phyloP scores from a whole-genome alignment of 2,113 vertebrate genomes.

The Chinchilla lanigera region DNA sequence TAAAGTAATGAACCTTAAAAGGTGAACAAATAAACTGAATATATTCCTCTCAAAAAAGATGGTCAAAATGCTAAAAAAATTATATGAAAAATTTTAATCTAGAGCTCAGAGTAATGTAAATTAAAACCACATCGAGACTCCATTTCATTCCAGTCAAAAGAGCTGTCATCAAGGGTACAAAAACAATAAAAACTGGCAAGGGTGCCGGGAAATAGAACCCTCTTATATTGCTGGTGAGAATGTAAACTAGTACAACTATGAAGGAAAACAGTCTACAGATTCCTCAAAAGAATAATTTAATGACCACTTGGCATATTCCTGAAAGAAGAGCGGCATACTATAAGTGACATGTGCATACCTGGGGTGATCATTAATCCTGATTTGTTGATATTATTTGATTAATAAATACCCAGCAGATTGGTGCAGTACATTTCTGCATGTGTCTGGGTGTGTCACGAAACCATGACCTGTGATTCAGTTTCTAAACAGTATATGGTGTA shows the following conservation, averaged over 20 bases:
- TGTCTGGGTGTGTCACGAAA: not conserved
- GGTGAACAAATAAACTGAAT: not conserved
- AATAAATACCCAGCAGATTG: not conserved
- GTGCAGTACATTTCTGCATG: not conserved
- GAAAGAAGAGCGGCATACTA: not conserved
- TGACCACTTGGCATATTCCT: not conserved
- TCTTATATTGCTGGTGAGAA: not conserved
- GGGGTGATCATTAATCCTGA: not conserved
- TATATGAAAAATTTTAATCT: not conserved
- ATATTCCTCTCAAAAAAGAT: not conserved
- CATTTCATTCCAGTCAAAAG: not conserved
- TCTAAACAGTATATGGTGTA: not conserved
- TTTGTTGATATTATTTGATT: not conserved
- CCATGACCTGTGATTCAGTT: not conserved
- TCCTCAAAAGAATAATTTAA: not conserved
- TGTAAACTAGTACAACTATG: not conserved
- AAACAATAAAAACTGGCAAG: not conserved
- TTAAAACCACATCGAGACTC: not conserved
- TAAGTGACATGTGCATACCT: not conserved
- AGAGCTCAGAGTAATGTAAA: not conserved
- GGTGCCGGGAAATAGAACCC: not conserved
- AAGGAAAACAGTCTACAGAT: not conserved
- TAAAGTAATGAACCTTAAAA: not conserved
- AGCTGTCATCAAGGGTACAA: not conserved
- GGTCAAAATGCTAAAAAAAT: not conserved